These are phyloP conservation scores for Stichodactyla helianthus DNA, from an alignment of 64 coral and sea anemone species.

Conservation along the genomic window DNA sequence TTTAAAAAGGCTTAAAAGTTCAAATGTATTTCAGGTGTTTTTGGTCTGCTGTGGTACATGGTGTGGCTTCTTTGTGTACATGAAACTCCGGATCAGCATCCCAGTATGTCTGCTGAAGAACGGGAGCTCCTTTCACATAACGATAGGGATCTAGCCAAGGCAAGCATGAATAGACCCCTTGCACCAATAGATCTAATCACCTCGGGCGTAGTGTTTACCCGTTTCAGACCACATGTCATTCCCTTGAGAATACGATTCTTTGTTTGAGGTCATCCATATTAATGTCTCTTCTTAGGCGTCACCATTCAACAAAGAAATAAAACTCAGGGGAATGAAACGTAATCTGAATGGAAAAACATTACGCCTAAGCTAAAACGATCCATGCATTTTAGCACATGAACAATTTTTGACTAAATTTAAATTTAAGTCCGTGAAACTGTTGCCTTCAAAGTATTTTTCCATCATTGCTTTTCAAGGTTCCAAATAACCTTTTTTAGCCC, in stretches of 20 bases:
- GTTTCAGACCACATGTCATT: not conserved
- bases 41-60: constrained; percentile 72
- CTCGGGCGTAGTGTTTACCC: not conserved
- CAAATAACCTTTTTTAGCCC: not conserved
- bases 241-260: not conserved
- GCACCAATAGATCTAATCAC: too few species aligned
- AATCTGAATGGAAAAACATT: too few species aligned
- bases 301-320: too few species aligned
- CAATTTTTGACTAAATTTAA: too few species aligned
- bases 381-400: too few species aligned
- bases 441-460: too few species aligned
- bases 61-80: constrained; percentile 46
- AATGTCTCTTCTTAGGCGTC: too few species aligned
- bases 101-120: constrained; percentile 8
- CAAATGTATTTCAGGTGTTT: constrained; percentile 46
- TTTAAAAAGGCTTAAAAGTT: not conserved
- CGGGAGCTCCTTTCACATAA: not conserved
- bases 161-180: not conserved
- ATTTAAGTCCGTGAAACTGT: too few species aligned
- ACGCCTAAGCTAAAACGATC: too few species aligned
- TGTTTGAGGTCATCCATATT: too few species aligned
- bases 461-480: too few species aligned
- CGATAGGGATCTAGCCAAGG: constrained; percentile 16
- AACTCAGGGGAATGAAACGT: too few species aligned
- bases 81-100: constrained; percentile 12